A percentile compares a stretch with the other conserved stretches of the same genome.
Conservation (phyloP, 2,888 invertebrate genomes). For the Hartigia nigra region DNA sequence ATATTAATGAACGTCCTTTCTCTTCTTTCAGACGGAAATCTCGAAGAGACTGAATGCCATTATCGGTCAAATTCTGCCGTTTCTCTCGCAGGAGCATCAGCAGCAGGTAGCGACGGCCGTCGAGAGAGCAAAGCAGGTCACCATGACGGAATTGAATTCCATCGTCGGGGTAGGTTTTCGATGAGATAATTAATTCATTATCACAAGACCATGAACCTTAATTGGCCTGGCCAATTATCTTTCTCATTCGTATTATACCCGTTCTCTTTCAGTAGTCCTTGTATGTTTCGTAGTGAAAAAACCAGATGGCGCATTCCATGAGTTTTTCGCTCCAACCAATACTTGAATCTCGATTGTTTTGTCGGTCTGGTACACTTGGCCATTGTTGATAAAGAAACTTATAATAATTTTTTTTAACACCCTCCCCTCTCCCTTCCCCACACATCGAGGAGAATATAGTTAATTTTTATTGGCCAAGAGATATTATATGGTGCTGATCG, state of each 20-base stretch:
- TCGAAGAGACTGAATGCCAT: conserved; percentile 96
- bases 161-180: conserved; percentile 91
- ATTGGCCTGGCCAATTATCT: background rate
- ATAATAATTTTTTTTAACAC: background rate
- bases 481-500: background rate
- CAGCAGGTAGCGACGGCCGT: conserved; percentile 96
- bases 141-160: conserved; percentile 95
- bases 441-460: background rate
- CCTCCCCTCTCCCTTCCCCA: no score
- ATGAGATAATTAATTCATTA: conserved; percentile 21
- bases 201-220: background rate
- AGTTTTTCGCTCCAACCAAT: background rate
- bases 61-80: conserved; percentile 95
- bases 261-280: background rate
- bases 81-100: conserved; percentile 96
- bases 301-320: background rate
- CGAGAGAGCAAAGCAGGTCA: conserved; percentile 97
- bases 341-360: background rate
- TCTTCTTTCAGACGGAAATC: conserved; percentile 90
- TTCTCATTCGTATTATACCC: background rate
- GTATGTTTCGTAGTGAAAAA: background rate
- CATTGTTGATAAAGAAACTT: background rate
- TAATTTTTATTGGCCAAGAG: background rate
- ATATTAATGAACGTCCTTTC: conserved; percentile 22
- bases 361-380: background rate